Conservation (phyloP, 2,113 vertebrate genomes). For the Rhinolophus ferrumequinum region DNA sequence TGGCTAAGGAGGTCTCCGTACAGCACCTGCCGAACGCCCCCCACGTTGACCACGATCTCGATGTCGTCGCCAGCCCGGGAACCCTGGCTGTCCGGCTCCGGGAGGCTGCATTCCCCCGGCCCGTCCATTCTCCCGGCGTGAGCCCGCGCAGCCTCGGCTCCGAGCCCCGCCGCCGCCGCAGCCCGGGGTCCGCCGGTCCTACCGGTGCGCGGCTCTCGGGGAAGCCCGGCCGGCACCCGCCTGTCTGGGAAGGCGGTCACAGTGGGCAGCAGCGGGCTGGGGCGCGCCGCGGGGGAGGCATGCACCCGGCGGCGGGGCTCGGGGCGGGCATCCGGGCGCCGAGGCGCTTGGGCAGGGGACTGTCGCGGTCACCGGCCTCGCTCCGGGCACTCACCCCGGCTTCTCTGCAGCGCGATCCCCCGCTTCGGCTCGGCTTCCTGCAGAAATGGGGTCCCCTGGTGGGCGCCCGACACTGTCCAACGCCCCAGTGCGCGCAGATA, state of each 20-base stretch:
- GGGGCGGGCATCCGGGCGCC: constrained; percentile 75
- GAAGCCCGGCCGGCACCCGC: constrained; percentile 13
- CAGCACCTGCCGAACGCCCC: constrained; percentile 94
- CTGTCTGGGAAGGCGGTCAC: constrained; percentile 63
- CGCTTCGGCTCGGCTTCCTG: constrained; percentile 64
- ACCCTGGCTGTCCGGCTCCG: constrained; percentile 84
- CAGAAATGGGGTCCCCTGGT: constrained; percentile 62
- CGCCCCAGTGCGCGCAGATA: neutral
- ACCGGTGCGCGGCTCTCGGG: neutral
- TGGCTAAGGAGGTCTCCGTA: constrained; percentile 91
- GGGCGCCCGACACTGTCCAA: constrained; percentile 45
- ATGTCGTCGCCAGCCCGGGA: constrained; percentile 88
- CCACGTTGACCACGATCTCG: constrained; percentile 95
- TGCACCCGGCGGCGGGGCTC: constrained; percentile 80
- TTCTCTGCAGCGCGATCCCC: constrained; percentile 67
- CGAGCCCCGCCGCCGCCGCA: neutral
- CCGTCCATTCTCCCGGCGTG: constrained; percentile 80
- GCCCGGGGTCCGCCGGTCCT: neutral
- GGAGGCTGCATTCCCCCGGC: constrained; percentile 87
- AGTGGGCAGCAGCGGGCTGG: constrained; percentile 50
- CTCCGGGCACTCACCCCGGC: constrained; percentile 82
- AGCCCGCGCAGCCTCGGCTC: constrained; percentile 43
- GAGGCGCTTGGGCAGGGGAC: neutral
- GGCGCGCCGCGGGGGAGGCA: constrained; percentile 67
- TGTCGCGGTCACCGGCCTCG: constrained; percentile 55